These are phyloP conservation scores for Apamea monoglypha DNA, from an alignment of 2,888 invertebrate species.

Conservation along the genomic window DNA sequence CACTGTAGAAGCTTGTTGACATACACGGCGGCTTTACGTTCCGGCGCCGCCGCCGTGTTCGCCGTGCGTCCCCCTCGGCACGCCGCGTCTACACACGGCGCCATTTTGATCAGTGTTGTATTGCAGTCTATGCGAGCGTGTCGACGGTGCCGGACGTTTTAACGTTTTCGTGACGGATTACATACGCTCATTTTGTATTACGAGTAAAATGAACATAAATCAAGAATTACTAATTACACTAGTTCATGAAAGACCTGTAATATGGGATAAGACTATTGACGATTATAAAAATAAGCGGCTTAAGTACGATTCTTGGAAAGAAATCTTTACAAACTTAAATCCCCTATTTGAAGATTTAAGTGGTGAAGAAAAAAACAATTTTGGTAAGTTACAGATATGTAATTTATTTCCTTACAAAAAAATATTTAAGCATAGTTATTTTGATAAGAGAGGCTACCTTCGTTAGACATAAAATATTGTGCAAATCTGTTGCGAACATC, in stretches of 20 bases:
- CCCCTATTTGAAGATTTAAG: constrained; percentile 58
- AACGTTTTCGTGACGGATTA: constrained; percentile 53
- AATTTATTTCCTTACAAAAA: neutral
- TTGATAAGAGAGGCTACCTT: constrained; percentile 35
- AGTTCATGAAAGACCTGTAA: constrained; percentile 58
- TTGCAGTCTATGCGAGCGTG: constrained; percentile 60
- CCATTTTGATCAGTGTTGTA: constrained; percentile 57
- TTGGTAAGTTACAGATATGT: constrained; percentile 62
- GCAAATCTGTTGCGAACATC: constrained; percentile 64
- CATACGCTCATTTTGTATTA: constrained; percentile 36
- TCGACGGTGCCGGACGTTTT: constrained; percentile 57
- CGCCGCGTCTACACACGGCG: constrained; percentile 56
- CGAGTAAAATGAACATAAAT: constrained; percentile 57
- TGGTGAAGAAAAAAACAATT: constrained; percentile 60
- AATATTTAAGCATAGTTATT: too few species aligned
- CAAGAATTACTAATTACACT: constrained; percentile 63
- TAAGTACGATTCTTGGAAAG: constrained; percentile 53
- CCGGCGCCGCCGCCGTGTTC: too few species aligned
- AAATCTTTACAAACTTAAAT: constrained; percentile 50
- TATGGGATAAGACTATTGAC: constrained; percentile 59
- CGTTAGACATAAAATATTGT: constrained; percentile 62
- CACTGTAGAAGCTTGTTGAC: too few species aligned
- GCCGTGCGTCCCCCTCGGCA: too few species aligned
- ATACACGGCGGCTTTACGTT: too few species aligned
- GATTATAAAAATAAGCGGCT: constrained; percentile 64